Percentiles rank a stretch among this genome's conserved stretches.
Conservation (phyloP, 2,888 invertebrate genomes). For the Cylloceria caligata region DNA sequence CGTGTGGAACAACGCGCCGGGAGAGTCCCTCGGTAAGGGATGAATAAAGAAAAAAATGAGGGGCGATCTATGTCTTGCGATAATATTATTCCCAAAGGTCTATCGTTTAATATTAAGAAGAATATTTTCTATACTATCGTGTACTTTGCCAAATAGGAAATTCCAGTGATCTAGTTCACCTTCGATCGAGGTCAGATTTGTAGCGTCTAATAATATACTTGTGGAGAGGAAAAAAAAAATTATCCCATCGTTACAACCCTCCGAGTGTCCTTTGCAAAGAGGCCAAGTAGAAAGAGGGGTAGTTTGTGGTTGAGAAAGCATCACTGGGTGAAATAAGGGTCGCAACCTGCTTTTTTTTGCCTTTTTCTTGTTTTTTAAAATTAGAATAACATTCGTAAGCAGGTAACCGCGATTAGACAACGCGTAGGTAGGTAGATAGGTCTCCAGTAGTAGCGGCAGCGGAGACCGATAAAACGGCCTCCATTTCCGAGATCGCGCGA, state of each 20-base stretch:
- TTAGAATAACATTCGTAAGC: background rate
- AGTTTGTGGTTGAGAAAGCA: slow-evolving; percentile 41
- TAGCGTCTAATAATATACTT: background rate
- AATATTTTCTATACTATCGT: too few species aligned
- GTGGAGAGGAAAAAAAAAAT: too few species aligned
- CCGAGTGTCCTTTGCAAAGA: slow-evolving; percentile 5
- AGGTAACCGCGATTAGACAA: slow-evolving; percentile 17
- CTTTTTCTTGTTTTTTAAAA: background rate
- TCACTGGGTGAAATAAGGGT: slow-evolving; percentile 41
- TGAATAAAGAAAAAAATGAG: background rate
- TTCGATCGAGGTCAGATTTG: slow-evolving; percentile 61
- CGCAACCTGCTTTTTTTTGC: slow-evolving; percentile 23
- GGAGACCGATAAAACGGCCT: slow-evolving; percentile 60
- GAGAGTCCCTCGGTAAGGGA: background rate
- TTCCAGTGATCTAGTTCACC: slow-evolving; percentile 53
- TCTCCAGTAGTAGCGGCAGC: slow-evolving; percentile 23
- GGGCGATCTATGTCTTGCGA: background rate
- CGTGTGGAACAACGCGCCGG: background rate
- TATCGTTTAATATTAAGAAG: too few species aligned
- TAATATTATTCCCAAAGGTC: too few species aligned
- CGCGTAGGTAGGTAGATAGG: slow-evolving; percentile 29
- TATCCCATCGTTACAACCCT: slow-evolving; percentile 63
- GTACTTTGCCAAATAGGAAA: slow-evolving; percentile 18
- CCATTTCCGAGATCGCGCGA: slow-evolving; percentile 59
- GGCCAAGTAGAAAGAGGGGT: slow-evolving; percentile 44